A percentile compares a stretch with the other conserved stretches of the same genome.
These are phyloP conservation scores for Gallinago jamesoni DNA, from an alignment of 2,113 vertebrate genomes.

Conservation along the genomic window DNA sequence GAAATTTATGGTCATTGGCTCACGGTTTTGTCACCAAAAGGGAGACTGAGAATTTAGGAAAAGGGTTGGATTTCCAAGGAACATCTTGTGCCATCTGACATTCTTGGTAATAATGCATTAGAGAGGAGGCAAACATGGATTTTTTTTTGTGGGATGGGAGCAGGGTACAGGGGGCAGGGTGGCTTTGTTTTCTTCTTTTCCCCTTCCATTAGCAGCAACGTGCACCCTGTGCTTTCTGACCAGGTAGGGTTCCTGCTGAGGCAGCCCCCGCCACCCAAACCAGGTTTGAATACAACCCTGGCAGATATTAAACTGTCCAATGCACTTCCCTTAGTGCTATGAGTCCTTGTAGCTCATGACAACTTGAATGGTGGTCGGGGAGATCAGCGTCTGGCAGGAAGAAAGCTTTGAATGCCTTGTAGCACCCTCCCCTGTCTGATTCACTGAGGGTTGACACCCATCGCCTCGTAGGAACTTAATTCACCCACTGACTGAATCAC, in stretches of 20 bases:
- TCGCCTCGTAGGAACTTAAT: neutral
- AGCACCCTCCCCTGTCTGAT: neutral
- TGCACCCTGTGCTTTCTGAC: neutral
- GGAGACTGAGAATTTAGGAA: neutral
- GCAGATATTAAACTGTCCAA: neutral
- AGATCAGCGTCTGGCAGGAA: neutral
- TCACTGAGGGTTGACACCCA: neutral
- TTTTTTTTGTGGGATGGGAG: neutral
- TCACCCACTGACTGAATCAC: neutral
- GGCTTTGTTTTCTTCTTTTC: neutral
- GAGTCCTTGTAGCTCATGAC: neutral
- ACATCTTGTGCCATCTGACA: neutral
- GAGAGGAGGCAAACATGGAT: neutral
- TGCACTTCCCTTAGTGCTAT: neutral
- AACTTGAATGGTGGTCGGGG: neutral
- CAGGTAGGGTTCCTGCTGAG: neutral
- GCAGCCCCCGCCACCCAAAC: fast-evolving
- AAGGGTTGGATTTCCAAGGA: neutral
- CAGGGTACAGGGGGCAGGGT: fast-evolving
- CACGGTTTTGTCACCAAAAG: neutral
- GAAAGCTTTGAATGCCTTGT: neutral
- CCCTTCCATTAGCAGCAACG: fast-evolving
- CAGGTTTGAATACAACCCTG: neutral
- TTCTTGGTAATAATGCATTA: neutral
- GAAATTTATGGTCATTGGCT: neutral